Evolutionary conservation across 1,140 invertebrate genomes (phyloP), one percentile per base, ranked within the genome.

Genomic region (Orchestia grillus): DNA sequence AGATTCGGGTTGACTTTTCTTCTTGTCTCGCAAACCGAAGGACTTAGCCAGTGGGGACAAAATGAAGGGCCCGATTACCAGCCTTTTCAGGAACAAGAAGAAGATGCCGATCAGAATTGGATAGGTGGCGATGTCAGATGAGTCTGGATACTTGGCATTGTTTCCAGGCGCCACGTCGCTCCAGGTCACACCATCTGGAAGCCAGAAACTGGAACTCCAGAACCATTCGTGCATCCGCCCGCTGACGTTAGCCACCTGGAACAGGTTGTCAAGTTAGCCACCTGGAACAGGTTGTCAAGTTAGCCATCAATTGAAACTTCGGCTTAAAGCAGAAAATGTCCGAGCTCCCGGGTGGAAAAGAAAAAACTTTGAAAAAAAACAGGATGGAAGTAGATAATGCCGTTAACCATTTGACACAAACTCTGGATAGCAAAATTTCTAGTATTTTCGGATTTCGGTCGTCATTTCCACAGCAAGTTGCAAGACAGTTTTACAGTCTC

Each of bases 171-270:
- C 47, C 11, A 96, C 53, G 57, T 97, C 96, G 40, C 62, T 95
- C 96, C 96, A 96, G 77, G 95, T 57, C 42, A 95, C 92, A 36
- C 95, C 96, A 11, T 62, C 87, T 44, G 95, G 95, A 42, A 96
- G 95, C 96, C 95, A 96, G 45, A 92, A 95, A 42, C 87, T 87
- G 87, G 43, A 4, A 16, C 41, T 95, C 96, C 88, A 95, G 88
- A 90, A 90, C 88, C n/a, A 44, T 11, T 90, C n/a, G 88, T 90
- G n/a, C 41, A 90, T 41, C 1, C 28, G 88, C 1, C 43, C 4
- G 41, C 88, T 42, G 41, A 90, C 16, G 43, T 90, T 44, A 44
- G 88, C 41, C 41, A 90, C 43, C 88, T 90, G 88, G 8, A 44
- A 43, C 43, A 90, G 15, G 62, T 77, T 15, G 62, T 23, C 11